A percentile compares a stretch with the other conserved stretches of the same genome.
These are phyloP conservation scores for Acipenser transmontanus DNA, from an alignment of 2,797 vertebrate species.

Conservation along the genomic window DNA sequence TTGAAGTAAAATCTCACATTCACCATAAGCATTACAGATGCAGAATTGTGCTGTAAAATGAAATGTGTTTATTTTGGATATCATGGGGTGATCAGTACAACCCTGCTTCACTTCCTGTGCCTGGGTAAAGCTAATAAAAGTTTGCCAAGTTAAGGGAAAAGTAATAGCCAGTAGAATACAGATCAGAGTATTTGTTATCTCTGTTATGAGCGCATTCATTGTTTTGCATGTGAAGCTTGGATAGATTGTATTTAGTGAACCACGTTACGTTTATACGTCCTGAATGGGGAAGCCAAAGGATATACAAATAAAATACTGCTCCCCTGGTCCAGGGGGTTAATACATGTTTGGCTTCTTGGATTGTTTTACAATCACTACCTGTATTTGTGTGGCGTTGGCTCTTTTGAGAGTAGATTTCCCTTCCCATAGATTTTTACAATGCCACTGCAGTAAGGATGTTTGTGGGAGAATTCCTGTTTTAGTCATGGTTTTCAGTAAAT, in stretches of 20 bases:
- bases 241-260: too few relatives aligned
- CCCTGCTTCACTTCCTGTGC: not conserved
- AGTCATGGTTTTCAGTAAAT: not conserved
- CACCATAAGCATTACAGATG: not conserved
- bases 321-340: not conserved
- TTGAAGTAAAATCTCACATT: not conserved
- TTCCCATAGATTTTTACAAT: constrained; percentile 1
- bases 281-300: not conserved
- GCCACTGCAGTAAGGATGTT: not conserved
- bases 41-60: not conserved
- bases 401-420: not conserved
- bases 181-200: not conserved
- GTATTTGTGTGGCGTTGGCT: not conserved
- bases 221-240: too few relatives aligned
- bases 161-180: not conserved
- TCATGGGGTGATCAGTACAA: not conserved
- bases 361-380: constrained; percentile 6
- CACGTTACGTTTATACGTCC: not conserved
- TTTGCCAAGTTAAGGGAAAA: not conserved
- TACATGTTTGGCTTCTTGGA: not conserved
- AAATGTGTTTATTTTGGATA: not conserved
- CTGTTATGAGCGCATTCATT: not conserved
- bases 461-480: not conserved
- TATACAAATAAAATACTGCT: not conserved
- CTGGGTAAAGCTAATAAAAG: not conserved